Conservation (phyloP, 2,888 invertebrate species). For the Oeneis ivallda region DNA sequence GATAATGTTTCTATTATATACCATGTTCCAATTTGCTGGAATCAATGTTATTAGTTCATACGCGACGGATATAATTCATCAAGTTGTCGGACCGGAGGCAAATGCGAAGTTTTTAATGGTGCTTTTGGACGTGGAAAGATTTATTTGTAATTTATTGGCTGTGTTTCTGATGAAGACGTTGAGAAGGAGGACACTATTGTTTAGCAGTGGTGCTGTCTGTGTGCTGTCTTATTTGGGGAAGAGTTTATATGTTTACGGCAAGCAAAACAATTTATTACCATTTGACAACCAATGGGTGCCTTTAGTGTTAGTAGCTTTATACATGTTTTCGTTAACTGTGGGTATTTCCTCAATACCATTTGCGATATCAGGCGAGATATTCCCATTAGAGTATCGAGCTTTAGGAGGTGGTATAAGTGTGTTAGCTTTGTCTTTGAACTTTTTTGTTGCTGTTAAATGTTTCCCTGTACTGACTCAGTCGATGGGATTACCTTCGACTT, state of each 20-base stretch:
- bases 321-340: constrained; percentile 81
- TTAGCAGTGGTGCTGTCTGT: constrained; percentile 83
- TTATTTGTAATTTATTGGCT: constrained; percentile 82
- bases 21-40: constrained; percentile 86
- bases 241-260: constrained; percentile 68
- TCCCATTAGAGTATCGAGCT: constrained; percentile 83
- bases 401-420: constrained; percentile 85
- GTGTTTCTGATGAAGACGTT: constrained; percentile 82
- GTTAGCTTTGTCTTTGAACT: constrained; percentile 83
- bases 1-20: constrained; percentile 83
- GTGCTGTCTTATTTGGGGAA: constrained; percentile 81
- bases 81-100: constrained; percentile 82
- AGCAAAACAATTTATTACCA: constrained; percentile 54
- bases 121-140: constrained; percentile 83
- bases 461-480: constrained; percentile 80
- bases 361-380: constrained; percentile 87
- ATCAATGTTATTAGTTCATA: constrained; percentile 87
- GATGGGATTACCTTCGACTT: constrained; percentile 82
- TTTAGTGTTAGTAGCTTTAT: constrained; percentile 74
- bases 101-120: constrained; percentile 85
- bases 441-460: constrained; percentile 85
- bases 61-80: constrained; percentile 83
- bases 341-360: constrained; percentile 86
- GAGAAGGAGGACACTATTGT: constrained; percentile 82
- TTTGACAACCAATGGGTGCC: constrained; percentile 73